Base-by-base conservation (phyloP, 2,113 vertebrate genomes). In the Tychaedon coryphoeus region DNA sequence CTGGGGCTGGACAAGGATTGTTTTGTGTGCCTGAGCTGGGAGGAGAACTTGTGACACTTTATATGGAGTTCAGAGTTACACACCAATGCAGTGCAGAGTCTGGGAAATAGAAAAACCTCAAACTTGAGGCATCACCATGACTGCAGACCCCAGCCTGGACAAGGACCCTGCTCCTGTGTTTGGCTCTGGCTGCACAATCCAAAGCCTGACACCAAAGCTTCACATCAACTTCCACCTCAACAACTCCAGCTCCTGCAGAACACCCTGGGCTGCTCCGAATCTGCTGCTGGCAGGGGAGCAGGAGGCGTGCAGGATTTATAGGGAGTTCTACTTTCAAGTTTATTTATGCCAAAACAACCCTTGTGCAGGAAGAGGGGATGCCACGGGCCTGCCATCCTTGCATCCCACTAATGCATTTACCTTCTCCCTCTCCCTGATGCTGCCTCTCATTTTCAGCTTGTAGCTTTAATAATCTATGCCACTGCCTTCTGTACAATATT, bases 391-490 rank as follows among this genome's bases (percentile, higher is more conserved):
- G 87, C 75, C 77, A 79, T 29, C 48, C 8, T 6, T 5, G 75
- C 6, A 7, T 31, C 82, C 62, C 1, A 4, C 67, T 71, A 60
- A 40, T 7, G 50, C 85, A 8, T 91, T 87, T n/a, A 8, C 12
- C 8, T 11, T 24, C 66, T 82, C 42, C 10, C 66, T 87, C 70
- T 57, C 54, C 14, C 77, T 31, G 77, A 38, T 10, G 16, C 85
- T 93, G 81, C 34, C 66, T 88, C 85, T 95, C 94, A 79, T 92
- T 94, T 95, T 22, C 89, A 91, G 80, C 80, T 86, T 57, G 88
- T 89, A 92, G 64, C 94, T 95, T 92, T 97, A 94, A 94, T 96
- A 93, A 95, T 94, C 95, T 90, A 9, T 88, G 90, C 92, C 54
- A 6, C 60, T 93, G 88, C 88, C 72, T 88, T 66, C 93, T 94